Base-by-base conservation (phyloP, 2,797 vertebrate species). In the Anas acuta region DNA sequence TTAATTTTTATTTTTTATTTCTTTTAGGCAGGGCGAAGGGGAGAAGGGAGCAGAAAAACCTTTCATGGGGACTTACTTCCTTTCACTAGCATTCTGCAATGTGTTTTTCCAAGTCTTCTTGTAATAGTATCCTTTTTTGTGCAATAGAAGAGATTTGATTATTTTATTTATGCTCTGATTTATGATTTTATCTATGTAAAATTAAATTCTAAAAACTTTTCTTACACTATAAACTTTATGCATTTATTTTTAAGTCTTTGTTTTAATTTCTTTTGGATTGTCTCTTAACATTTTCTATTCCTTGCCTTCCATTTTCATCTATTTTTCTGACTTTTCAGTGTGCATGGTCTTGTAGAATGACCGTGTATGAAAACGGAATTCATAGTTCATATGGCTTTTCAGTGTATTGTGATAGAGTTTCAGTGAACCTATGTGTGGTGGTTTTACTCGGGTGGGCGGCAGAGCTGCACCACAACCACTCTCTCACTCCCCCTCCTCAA, bases 21-120 rank as follows among this genome's bases (percentile, higher is more conserved):
- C 22, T 49, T 49, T 49, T 49, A 20, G 25, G 49, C 33, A 61
- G 45, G 0, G 1, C 26, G 7, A 12, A 21, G 5, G 1, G 69
- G 3, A 69, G 7, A 69, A 76, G 33, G 58, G 22, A 67, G 3
- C 2, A 39, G 26, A 35, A 51, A 47, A 5, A 56, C 4, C 0
- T 81, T 4, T 25, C 13, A 58, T 14, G 22, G 13, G 41, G 9
- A 5, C 2, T 18, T 54, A 45, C 20, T 81, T 76, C 1, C 62
- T 81, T 45, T 32, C 28, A 49, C 6, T n/a, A 28, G 2, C 9
- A 45, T 66, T 75, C 64, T 7, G 4, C 23, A 71, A 21, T 47
- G 1, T 0, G 37, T 62, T 77, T 75, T 25, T 13, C 7, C 13
- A 62, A 53, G 2, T 0, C 37, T 83, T 92, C 7, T 22, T 92